Percentiles rank a stretch among this genome's conserved stretches.
Evolutionary conservation across 2,888 invertebrate species (phyloP).

Genomic region (Heliconius charithonia): DNA sequence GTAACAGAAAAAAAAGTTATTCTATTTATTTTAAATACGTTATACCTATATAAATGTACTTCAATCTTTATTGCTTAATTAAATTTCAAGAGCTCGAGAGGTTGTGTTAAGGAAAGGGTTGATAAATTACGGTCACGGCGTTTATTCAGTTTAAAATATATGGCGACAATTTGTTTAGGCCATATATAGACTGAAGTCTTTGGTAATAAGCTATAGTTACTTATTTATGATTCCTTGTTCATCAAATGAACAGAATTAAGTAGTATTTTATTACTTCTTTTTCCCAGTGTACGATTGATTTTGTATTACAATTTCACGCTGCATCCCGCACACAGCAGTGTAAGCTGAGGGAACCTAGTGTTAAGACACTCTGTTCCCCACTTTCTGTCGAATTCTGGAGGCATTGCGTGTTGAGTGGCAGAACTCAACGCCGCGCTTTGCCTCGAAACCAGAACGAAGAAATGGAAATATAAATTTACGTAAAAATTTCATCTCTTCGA

Average conservation of each 20-base stretch:
- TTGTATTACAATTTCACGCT: too few species aligned
- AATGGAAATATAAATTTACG: too few species aligned
- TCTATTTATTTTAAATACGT: background rate
- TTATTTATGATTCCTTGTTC: background rate
- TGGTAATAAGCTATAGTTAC: background rate
- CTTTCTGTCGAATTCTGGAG: too few species aligned
- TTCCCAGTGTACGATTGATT: too few species aligned
- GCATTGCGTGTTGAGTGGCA: too few species aligned
- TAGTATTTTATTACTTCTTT: background rate
- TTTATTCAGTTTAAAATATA: constrained; percentile 31
- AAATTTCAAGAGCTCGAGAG: constrained; percentile 38
- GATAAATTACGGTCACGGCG: constrained; percentile 40
- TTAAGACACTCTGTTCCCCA: too few species aligned
- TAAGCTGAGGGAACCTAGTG: too few species aligned
- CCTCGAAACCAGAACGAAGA: too few species aligned
- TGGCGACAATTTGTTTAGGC: constrained; percentile 26
- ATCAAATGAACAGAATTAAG: background rate
- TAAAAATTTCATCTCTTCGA: too few species aligned
- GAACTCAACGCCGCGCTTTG: too few species aligned
- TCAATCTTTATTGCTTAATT: constrained; percentile 41
- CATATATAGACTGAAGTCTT: background rate
- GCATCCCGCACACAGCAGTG: too few species aligned
- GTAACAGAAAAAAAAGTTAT: too few species aligned
- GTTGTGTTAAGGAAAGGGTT: constrained; percentile 33
- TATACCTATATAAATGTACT: background rate